Evolutionary conservation across 2,113 vertebrate species (phyloP).

Genomic region (Petrocephalus zakoni): DNA sequence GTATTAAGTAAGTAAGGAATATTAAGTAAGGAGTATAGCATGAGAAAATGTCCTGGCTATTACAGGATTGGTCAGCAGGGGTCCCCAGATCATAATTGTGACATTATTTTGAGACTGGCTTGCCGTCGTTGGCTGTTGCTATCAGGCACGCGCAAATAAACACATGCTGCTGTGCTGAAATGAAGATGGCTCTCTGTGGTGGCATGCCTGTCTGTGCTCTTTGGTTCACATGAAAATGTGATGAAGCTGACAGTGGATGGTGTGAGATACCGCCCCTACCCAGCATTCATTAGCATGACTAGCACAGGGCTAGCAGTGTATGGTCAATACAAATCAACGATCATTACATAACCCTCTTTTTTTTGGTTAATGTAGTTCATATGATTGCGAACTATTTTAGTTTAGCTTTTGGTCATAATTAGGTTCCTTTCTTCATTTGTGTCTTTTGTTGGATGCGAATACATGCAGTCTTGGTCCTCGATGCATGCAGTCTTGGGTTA

Average conservation of each 20-base stretch:
- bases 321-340: background rate
- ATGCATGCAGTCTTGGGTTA: background rate
- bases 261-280: background rate
- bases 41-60: background rate
- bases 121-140: background rate
- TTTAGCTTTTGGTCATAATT: background rate
- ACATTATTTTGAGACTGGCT: background rate
- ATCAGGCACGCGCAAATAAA: background rate
- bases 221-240: background rate
- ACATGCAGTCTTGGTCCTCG: background rate
- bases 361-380: background rate
- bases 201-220: background rate
- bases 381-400: background rate
- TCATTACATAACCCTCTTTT: background rate
- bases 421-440: background rate
- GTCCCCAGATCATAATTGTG: background rate
- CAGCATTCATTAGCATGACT: background rate
- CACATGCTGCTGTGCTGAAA: background rate
- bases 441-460: background rate
- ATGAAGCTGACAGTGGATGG: background rate
- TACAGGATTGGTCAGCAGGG: background rate
- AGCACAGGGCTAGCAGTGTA: background rate
- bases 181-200: background rate
- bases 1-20: background rate
- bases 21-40: background rate